Conservation (phyloP, 1,140 invertebrate species). For the Lasioglossum albipes region DNA sequence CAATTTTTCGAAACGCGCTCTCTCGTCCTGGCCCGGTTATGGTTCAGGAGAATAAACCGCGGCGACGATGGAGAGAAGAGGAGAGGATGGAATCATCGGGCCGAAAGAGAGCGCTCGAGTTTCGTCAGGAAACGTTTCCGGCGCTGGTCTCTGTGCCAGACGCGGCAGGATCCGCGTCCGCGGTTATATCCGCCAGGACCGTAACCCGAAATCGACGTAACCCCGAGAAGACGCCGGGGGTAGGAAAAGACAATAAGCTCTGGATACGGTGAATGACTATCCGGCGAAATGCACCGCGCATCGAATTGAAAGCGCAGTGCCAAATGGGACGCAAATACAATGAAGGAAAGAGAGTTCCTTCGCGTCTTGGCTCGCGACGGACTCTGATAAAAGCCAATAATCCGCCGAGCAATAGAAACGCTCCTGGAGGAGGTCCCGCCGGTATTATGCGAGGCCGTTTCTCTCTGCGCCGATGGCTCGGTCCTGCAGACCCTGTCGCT, state of each 20-base stretch:
- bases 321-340: constrained; percentile 73
- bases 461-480: background rate
- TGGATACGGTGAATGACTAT: constrained; percentile 54
- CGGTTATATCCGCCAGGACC: background rate
- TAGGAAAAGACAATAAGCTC: constrained; percentile 63
- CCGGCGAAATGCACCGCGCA: constrained; percentile 55
- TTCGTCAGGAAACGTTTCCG: constrained; percentile 23
- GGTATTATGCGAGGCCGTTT: constrained; percentile 5
- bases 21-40: background rate
- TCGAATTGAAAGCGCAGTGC: constrained; percentile 69
- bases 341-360: constrained; percentile 50
- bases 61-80: background rate
- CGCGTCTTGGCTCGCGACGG: constrained; percentile 65
- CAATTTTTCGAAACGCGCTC: too few relatives aligned
- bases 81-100: background rate
- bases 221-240: background rate
- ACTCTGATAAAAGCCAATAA: constrained; percentile 73
- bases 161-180: constrained; percentile 14
- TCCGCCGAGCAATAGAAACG: constrained; percentile 63
- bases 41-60: background rate
- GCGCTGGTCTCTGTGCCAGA: constrained; percentile 3
- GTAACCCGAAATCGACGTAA: constrained; percentile 46
- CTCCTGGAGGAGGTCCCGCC: constrained; percentile 16
- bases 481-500: background rate
- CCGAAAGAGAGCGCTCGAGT: background rate